Evolutionary conservation across 2,797 vertebrate species (phyloP), one percentile per base, ranked within the genome.

Genomic region (Masticophis lateralis): DNA sequence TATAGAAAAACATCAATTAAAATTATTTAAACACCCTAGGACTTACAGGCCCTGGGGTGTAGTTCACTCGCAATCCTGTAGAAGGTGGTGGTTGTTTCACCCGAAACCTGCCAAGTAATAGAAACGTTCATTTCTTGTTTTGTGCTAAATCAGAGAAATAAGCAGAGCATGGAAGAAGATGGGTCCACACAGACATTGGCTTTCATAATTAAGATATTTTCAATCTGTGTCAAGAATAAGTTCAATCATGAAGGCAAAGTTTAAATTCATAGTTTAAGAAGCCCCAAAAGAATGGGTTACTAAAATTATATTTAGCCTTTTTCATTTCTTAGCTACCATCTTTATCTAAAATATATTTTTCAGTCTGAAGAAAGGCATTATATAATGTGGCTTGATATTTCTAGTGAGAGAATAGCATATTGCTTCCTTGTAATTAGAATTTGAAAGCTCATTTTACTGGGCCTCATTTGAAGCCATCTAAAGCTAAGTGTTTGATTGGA

Each of bases 1-100:
- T 57, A 51, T 74, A 0, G 59, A 28, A 93, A 91, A 90, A 66
- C 27, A 43, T 12, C 2, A 55, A 56, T 55, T 74, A 4, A 25
- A 22, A 20, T 60, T 13, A 32, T 9, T 18, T 2, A 83, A 16
- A 9, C 79, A 47, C 74, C 20, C 20, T 8, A 37, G 3, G 57
- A 98, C 99, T 95, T 97, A 99, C 99, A 63, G 98, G 98, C n/a
- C 98, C 98, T 0, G 98, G 98, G 83, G 93, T 97, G 95, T 98
- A 99, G 83, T 96, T 94, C 95, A 99, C 98, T 87, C 97, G 98
- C 28, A 99, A 96, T 94, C 98, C 99, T 4, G 98, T 98, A 92
- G 96, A 95, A 0, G 96, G 96, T 91, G 98, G 97, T 9, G 98
- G 98, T 93, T 98, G 99, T 92, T 98, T 99, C 95, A 99, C 98